A percentile compares a stretch with the other conserved stretches of the same genome.
These are phyloP conservation scores for Epizoanthus fatuus DNA, from an alignment of 92 coral and sea anemone species.

Conservation along the genomic window DNA sequence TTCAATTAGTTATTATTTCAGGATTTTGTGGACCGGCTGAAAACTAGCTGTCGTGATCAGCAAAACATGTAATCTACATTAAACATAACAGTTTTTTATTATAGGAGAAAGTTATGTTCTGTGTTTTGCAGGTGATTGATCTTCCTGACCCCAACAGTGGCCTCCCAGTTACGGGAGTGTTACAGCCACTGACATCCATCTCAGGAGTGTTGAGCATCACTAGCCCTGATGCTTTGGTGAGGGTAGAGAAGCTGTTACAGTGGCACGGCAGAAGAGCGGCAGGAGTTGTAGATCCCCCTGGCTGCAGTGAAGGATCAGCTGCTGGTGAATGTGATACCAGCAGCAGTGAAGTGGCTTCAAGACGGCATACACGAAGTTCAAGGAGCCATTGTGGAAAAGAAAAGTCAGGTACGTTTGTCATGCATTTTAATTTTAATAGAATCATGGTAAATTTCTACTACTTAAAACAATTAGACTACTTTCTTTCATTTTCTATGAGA, in stretches of 20 bases:
- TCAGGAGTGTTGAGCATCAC: conserved; percentile 83
- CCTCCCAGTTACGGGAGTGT: conserved; percentile 77
- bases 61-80: not conserved
- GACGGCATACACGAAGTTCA: not conserved
- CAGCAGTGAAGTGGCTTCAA: not conserved
- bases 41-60: no score
- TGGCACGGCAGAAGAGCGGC: conserved; percentile 68
- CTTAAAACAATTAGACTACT: not conserved
- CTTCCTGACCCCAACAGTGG: conserved; percentile 77
- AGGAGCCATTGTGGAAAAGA: conserved; percentile 1
- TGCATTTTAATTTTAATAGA: not conserved
- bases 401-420: not conserved
- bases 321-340: not conserved
- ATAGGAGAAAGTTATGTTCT: not conserved
- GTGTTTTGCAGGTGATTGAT: conserved; percentile 79
- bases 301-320: not conserved
- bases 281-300: conserved; percentile 4
- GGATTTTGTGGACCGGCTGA: no score
- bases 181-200: conserved; percentile 91
- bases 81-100: no score
- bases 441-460: not conserved
- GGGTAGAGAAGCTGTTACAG: conserved; percentile 82
- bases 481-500: no score
- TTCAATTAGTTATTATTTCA: no score
- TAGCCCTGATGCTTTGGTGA: conserved; percentile 72